These are phyloP conservation scores for Athene noctua DNA, from an alignment of 2,113 vertebrate genomes.

Conservation along the genomic window DNA sequence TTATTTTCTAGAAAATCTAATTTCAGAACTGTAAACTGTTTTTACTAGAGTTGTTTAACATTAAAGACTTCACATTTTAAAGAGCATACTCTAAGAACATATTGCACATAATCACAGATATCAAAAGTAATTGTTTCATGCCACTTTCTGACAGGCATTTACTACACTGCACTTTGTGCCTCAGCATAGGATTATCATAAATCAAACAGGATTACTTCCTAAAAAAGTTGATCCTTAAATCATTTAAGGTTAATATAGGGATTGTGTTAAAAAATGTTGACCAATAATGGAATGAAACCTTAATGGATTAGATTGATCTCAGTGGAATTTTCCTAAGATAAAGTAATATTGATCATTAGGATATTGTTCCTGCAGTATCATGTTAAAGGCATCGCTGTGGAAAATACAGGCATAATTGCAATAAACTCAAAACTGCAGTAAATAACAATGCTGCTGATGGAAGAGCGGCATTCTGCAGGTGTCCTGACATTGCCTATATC, in stretches of 20 bases:
- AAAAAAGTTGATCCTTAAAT: background rate
- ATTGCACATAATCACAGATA: background rate
- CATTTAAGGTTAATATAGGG: background rate
- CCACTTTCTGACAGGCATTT: background rate
- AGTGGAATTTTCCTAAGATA: background rate
- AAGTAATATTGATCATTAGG: background rate
- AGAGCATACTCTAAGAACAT: background rate
- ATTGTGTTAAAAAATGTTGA: background rate
- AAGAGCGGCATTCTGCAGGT: background rate
- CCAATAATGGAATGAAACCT: background rate
- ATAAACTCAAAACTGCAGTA: background rate
- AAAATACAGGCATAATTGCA: background rate
- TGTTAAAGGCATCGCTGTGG: background rate
- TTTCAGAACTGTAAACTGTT: background rate
- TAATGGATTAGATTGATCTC: background rate
- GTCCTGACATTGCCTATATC: background rate
- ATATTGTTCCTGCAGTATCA: background rate
- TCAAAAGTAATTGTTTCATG: background rate
- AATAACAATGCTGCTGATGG: background rate
- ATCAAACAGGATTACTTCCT: background rate
- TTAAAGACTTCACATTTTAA: background rate
- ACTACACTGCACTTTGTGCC: background rate
- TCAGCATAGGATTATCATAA: background rate
- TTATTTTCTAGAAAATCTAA: constrained; percentile 13
- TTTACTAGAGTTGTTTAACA: background rate